Percentiles rank a stretch among this genome's conserved stretches.
These are phyloP conservation scores for Pedionomus torquatus DNA, from an alignment of 2,113 vertebrate species.

Conservation along the genomic window DNA sequence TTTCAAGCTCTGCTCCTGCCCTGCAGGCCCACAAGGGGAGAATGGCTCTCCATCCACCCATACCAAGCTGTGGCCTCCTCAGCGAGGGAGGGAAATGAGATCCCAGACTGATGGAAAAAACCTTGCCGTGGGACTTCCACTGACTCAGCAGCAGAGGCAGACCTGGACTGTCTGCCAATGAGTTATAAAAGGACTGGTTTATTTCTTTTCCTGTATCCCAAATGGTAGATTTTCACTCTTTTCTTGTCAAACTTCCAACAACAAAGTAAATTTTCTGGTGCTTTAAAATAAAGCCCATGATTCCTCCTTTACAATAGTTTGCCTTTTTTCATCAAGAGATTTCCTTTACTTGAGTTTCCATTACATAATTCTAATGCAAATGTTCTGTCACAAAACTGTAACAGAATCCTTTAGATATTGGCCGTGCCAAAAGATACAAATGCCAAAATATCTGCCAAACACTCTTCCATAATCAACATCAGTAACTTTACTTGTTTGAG, in stretches of 20 bases:
- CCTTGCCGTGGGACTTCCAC: neutral
- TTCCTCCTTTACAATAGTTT: neutral
- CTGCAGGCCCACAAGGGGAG: neutral
- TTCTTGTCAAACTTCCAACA: neutral
- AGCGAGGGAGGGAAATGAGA: neutral
- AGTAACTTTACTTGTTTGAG: neutral
- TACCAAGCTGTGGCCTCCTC: neutral
- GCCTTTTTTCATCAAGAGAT: neutral
- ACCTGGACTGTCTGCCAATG: accelerated
- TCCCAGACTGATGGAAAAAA: neutral
- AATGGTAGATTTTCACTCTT: neutral
- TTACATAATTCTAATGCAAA: neutral
- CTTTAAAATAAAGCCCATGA: neutral
- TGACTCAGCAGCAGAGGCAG: neutral
- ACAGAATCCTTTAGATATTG: neutral
- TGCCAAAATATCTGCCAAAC: neutral
- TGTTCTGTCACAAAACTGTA: neutral
- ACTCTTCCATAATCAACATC: neutral
- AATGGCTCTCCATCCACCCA: neutral
- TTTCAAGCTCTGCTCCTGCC: neutral
- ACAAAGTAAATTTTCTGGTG: neutral
- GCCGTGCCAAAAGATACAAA: neutral
- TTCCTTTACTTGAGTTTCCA: slow-evolving; percentile 10
- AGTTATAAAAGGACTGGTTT: neutral
- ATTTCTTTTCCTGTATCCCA: neutral